These are phyloP conservation scores for Gastrophryne carolinensis DNA, from an alignment of 2,797 vertebrate species.

Conservation along the genomic window DNA sequence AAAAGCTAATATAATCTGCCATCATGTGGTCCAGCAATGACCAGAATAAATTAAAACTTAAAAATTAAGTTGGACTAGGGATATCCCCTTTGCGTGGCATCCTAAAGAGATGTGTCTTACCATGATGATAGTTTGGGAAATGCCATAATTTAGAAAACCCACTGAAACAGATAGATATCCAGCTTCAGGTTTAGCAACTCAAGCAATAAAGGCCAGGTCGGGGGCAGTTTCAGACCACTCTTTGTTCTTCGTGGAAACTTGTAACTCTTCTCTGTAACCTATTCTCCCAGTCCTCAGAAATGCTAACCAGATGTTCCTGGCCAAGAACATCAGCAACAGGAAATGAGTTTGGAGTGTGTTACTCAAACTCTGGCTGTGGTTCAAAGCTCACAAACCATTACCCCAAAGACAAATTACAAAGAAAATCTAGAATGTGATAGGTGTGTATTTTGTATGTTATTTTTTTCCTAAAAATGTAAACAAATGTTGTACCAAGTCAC, in stretches of 20 bases:
- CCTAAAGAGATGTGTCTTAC: too few species aligned
- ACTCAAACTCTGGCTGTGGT: constrained; percentile 38
- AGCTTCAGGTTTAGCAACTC: background rate
- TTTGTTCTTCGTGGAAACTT: constrained; percentile 29
- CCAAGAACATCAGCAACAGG: constrained; percentile 51
- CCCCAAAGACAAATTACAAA: constrained; percentile 37
- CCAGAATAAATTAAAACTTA: too few species aligned
- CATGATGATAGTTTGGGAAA: too few species aligned
- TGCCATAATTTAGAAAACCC: background rate
- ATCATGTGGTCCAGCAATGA: too few species aligned
- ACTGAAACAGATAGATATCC: background rate
- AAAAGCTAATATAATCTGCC: too few species aligned
- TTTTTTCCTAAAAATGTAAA: background rate
- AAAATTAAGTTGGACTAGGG: too few species aligned
- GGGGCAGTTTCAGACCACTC: background rate
- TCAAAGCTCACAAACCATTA: constrained; percentile 49
- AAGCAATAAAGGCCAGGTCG: background rate
- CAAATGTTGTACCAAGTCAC: background rate
- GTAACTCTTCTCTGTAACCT: constrained; percentile 14
- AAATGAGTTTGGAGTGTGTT: constrained; percentile 50
- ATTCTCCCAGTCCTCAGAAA: constrained; percentile 43
- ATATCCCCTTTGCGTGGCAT: too few species aligned
- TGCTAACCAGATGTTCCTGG: constrained; percentile 49
- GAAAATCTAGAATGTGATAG: constrained; percentile 16
- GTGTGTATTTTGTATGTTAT: constrained; percentile 16